Percentiles rank a stretch among this genome's conserved stretches.
Evolutionary conservation across 2,797 vertebrate species (phyloP).

Genomic region (Danio jaintianensis): DNA sequence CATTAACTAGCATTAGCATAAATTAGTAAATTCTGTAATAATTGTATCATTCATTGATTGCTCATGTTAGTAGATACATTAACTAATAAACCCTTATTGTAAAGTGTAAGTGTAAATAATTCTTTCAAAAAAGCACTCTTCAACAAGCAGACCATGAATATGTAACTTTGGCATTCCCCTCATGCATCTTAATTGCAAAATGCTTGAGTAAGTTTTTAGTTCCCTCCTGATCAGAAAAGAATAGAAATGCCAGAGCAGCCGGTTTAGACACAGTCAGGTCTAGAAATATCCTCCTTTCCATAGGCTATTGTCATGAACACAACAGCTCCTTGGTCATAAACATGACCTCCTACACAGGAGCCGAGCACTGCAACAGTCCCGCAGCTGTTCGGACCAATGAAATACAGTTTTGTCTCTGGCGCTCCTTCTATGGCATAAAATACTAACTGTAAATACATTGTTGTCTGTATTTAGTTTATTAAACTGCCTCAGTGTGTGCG

Average conservation of each 20-base stretch:
- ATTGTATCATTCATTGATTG: too few relatives aligned
- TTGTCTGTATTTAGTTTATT: constrained; percentile 64
- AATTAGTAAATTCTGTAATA: too few relatives aligned
- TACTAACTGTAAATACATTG: constrained; percentile 80
- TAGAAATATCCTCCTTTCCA: constrained; percentile 54
- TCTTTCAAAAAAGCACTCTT: background rate
- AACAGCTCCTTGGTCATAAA: constrained; percentile 59
- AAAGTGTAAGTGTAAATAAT: too few relatives aligned
- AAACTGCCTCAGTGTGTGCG: constrained; percentile 43
- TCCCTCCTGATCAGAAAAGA: constrained; percentile 15
- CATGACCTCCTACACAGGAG: constrained; percentile 57
- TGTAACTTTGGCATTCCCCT: constrained; percentile 24
- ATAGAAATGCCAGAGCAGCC: constrained; percentile 29
- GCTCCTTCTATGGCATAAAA: constrained; percentile 72
- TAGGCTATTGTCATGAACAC: constrained; percentile 61
- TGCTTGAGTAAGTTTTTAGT: background rate
- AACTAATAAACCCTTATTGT: too few relatives aligned
- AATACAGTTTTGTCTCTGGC: constrained; percentile 61
- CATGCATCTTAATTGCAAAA: constrained; percentile 17
- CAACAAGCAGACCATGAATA: background rate
- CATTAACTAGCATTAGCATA: too few relatives aligned
- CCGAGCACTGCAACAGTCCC: constrained; percentile 17
- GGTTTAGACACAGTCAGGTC: constrained; percentile 42
- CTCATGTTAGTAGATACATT: too few relatives aligned
- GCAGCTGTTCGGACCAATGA: constrained; percentile 68